Evolutionary conservation across 2,113 vertebrate genomes (phyloP).

Genomic region (Erythrocercus mccallii): DNA sequence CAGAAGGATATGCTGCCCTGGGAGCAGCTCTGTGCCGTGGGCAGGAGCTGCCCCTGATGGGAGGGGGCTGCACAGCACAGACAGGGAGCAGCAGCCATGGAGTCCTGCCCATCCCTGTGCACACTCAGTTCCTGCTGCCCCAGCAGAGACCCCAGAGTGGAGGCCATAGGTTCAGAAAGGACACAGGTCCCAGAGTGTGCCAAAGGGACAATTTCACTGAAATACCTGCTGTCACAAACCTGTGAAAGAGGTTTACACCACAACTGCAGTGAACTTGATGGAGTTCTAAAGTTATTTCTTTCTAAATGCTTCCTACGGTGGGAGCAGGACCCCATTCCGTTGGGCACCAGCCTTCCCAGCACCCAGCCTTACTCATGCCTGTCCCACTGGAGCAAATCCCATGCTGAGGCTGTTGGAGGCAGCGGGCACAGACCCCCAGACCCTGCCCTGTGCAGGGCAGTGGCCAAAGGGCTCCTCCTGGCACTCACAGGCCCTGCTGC

Average conservation of each 20-base stretch:
- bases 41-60: background rate
- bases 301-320: background rate
- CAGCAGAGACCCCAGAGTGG: background rate
- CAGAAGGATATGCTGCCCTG: background rate
- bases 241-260: background rate
- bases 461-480: background rate
- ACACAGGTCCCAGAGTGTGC: background rate
- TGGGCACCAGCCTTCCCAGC: background rate
- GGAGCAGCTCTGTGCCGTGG: background rate
- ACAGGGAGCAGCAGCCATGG: accelerated
- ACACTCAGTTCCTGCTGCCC: background rate
- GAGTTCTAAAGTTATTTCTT: background rate
- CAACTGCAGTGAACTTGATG: background rate
- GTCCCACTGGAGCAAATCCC: background rate
- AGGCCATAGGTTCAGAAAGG: background rate
- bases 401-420: accelerated
- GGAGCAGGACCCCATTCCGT: background rate
- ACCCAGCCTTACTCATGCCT: background rate
- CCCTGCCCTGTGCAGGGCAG: background rate
- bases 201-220: background rate
- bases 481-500: accelerated
- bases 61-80: background rate
- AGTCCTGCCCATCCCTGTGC: background rate
- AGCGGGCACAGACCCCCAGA: accelerated
- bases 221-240: background rate